phyloP scores from a whole-genome alignment of 2,113 vertebrate species.

The Athene noctua region DNA sequence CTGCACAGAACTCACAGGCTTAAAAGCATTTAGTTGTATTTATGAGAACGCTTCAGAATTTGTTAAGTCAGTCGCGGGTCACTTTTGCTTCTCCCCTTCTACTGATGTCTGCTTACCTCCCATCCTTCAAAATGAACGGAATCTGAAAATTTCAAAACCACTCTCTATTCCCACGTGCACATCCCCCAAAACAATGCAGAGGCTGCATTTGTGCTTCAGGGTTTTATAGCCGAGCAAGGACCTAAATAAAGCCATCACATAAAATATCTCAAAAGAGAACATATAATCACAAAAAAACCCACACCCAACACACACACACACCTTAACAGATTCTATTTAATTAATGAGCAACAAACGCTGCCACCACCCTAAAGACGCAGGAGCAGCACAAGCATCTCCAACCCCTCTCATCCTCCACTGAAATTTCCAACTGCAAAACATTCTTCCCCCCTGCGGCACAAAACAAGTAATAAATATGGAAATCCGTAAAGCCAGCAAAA shows the following conservation, averaged over 20 bases:
- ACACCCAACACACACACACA: not conserved
- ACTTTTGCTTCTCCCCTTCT: not conserved
- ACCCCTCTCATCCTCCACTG: not conserved
- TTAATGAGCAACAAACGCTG: not conserved
- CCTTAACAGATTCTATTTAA: not conserved
- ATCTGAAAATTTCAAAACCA: not conserved
- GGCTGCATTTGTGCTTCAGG: not conserved
- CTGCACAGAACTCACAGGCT: not conserved
- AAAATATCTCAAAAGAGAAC: not conserved
- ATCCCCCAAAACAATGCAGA: not conserved
- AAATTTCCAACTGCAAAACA: constrained; percentile 38
- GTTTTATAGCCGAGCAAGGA: not conserved
- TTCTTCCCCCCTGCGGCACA: not conserved
- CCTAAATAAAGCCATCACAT: not conserved
- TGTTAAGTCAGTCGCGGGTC: not conserved
- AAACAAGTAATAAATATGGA: constrained; percentile 75
- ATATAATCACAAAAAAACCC: not conserved
- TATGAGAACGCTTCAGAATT: not conserved
- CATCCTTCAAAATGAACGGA: not conserved
- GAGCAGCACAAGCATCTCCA: not conserved
- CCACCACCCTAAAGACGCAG: not conserved
- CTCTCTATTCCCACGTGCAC: accelerated
- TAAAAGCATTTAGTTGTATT: not conserved
- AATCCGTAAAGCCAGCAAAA: constrained; percentile 55
- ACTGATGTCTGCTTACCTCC: not conserved